Conservation (phyloP, 2,113 vertebrate species). For the Onychorhynchus coronatus region DNA sequence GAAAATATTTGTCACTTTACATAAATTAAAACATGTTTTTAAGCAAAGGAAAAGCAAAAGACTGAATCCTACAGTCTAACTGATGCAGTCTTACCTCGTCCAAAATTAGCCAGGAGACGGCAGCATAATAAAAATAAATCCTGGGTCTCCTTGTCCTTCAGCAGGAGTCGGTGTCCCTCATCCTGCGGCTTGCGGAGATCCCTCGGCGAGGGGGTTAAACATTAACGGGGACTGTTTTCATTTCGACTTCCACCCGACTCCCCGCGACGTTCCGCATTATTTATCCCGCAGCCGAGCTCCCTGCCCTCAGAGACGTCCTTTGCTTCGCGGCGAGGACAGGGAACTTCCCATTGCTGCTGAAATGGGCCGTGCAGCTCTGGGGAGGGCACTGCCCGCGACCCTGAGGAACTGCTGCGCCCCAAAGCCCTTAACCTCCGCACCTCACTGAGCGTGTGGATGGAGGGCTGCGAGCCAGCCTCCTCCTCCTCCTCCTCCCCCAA, state of each 20-base stretch:
- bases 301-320: background rate
- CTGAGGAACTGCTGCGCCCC: background rate
- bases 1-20: background rate
- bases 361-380: background rate
- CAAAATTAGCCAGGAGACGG: background rate
- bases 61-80: background rate
- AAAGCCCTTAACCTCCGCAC: background rate
- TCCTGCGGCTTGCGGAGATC: background rate
- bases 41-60: background rate
- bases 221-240: background rate
- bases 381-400: background rate
- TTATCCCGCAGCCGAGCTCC: background rate
- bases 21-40: background rate
- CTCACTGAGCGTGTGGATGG: background rate
- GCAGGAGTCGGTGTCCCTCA: background rate
- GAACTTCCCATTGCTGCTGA: background rate
- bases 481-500: background rate
- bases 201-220: background rate
- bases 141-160: conserved; percentile 39
- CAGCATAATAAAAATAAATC: background rate
- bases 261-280: background rate
- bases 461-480: background rate
- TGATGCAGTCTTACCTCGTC: background rate
- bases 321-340: background rate
- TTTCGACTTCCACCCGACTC: background rate